These are phyloP conservation scores for Polyommatus iphigenia DNA, from an alignment of 2,888 invertebrate species.

Conservation along the genomic window DNA sequence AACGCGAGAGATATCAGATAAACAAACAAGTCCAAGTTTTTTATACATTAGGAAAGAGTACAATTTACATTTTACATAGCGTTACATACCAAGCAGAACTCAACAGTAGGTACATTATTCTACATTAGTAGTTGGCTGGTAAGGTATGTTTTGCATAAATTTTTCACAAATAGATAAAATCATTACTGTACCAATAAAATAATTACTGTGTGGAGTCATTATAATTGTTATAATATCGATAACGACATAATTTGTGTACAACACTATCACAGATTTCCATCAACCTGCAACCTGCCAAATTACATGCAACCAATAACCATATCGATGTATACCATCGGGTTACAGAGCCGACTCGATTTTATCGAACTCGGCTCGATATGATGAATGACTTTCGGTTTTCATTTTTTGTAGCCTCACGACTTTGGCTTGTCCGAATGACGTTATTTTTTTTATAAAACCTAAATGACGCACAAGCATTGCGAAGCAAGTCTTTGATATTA, in stretches of 20 bases:
- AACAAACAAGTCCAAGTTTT: no score
- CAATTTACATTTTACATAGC: no score
- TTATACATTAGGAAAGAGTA: no score
- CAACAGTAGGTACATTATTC: no score
- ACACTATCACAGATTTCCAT: slow-evolving; percentile 21
- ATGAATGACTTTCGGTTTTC: slow-evolving; percentile 44
- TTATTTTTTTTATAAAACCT: not conserved
- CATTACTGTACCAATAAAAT: no score
- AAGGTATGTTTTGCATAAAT: no score
- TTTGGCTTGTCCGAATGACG: not conserved
- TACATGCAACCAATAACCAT: slow-evolving; percentile 27
- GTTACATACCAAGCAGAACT: no score
- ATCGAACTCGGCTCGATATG: slow-evolving; percentile 45
- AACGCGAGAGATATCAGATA: no score
- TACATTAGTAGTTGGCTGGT: no score
- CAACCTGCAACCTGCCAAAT: slow-evolving; percentile 32
- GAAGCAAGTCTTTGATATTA: not conserved
- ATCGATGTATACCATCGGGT: slow-evolving; percentile 28
- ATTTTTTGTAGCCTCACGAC: slow-evolving; percentile 32
- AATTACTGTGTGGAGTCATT: no score
- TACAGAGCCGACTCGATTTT: slow-evolving; percentile 12
- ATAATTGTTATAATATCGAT: not conserved
- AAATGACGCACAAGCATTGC: not conserved
- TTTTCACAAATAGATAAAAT: no score
- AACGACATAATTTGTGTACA: not conserved